Evolutionary conservation across 2,888 invertebrate species (phyloP), one percentile per base, ranked within the genome.

Genomic region (Eupithecia insigniata): DNA sequence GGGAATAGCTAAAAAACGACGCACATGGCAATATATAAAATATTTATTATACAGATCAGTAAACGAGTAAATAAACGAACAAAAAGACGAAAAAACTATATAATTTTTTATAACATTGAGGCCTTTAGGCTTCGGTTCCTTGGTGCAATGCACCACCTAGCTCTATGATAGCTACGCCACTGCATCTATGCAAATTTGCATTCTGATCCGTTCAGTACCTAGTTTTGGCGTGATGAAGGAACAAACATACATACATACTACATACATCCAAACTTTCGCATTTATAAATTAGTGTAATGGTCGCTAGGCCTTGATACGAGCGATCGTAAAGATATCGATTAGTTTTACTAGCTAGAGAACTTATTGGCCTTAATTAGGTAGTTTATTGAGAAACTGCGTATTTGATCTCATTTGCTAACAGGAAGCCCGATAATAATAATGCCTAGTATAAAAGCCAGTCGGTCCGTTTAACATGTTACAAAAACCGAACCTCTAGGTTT

Each of bases 391-490:
- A 87, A 89, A 91, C 86, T 83, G 85, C 77, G 78, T 82, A 83
- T 89, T 91, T 90, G 89, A 91, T 91, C 89, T 90, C 88, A 90
- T 91, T 91, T 89, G 89, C 89, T 87, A 90, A 90, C 90, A 90
- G 89, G 89, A 89, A 89, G 89, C 86, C 85, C 85, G 85, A 88
- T 86, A 86, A 85, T 83, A 83, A 76, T 73, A 58, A 81, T 79
- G 84, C 83, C 83, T 86, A 88, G 85, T 71, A 75, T 73, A 78
- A 80, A 87, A 89, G 88, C 79, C 69, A 60, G 65, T 34, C 28
- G 26, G 55, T 55, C 26, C 26, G 22, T 55, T 55, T 3, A 10
- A 67, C n/a, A 58, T 58, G 16, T 30, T 43, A 36, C 36, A 36
- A 36, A 36, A 10, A 36, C 12, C 36, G 14, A 36, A 36, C 36